These are phyloP conservation scores for Carterocephalus palaemon DNA, from an alignment of 2,888 invertebrate species.

Conservation along the genomic window DNA sequence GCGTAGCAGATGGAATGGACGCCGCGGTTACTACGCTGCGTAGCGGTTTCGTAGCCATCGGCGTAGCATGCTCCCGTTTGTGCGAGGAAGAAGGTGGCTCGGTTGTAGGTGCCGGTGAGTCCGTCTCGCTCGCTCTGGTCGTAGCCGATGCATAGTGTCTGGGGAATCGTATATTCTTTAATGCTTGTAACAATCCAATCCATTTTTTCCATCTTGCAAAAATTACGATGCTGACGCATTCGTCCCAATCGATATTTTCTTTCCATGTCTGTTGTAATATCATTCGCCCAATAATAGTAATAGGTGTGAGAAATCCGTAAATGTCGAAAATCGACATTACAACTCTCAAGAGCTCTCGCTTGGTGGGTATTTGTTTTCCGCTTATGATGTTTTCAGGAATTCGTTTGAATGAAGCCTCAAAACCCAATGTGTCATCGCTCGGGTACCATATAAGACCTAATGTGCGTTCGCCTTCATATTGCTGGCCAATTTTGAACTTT, in stretches of 20 bases:
- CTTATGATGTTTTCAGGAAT: conserved; percentile 2
- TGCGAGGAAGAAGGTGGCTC: conserved; percentile 2
- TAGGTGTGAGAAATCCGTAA: conserved; percentile 5
- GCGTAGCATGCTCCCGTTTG: background rate
- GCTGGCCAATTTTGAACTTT: conserved; percentile 11
- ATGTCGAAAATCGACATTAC: conserved; percentile 14
- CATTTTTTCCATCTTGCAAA: conserved; percentile 3
- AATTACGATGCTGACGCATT: background rate
- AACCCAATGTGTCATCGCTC: conserved; percentile 7
- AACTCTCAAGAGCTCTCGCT: background rate
- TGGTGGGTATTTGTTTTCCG: conserved; percentile 9
- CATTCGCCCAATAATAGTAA: conserved; percentile 11
- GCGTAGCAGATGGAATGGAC: conserved; percentile 27
- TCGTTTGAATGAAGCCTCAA: conserved; percentile 3
- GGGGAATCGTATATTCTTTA: conserved; percentile 7
- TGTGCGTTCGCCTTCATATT: background rate
- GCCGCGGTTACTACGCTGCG: background rate
- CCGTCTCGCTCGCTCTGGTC: conserved; percentile 19
- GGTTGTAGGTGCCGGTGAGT: no score
- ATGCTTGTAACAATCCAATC: conserved; percentile 1
- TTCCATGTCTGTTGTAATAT: conserved; percentile 12
- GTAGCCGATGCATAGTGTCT: conserved; percentile 11
- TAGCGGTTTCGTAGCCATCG: background rate
- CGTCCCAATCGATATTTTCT: conserved; percentile 6
- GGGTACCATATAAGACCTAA: conserved; percentile 13